Conservation (phyloP, 2,888 invertebrate species). For the Abscondita cerata region DNA sequence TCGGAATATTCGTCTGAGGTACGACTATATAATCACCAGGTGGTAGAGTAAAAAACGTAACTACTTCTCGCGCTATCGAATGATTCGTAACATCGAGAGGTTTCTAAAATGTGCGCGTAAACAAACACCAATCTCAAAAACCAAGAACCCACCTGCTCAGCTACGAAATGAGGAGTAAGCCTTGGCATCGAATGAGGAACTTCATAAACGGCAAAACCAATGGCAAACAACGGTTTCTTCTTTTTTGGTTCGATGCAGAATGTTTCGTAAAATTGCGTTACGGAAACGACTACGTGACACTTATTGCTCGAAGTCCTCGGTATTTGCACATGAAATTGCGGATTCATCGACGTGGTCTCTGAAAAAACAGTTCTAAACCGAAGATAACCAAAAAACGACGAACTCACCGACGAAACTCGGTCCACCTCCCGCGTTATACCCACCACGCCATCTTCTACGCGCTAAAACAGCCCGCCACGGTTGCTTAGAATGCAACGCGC, state of each 20-base stretch:
- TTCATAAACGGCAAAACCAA: constrained; percentile 77
- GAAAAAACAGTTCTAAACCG: constrained; percentile 36
- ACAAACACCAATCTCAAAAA: background rate
- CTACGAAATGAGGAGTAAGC: constrained; percentile 66
- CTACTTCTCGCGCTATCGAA: constrained; percentile 71
- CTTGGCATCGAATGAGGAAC: constrained; percentile 68
- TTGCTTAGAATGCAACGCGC: constrained; percentile 70
- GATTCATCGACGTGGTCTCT: constrained; percentile 74
- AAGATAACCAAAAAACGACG: background rate
- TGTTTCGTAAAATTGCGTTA: constrained; percentile 70
- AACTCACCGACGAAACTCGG: constrained; percentile 63
- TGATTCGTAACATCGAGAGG: constrained; percentile 73
- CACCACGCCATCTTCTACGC: constrained; percentile 70
- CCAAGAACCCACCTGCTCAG: constrained; percentile 61
- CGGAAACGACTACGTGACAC: constrained; percentile 76
- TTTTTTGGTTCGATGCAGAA: constrained; percentile 59
- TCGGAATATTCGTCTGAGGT: constrained; percentile 72
- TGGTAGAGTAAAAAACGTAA: constrained; percentile 76
- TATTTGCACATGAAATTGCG: constrained; percentile 74
- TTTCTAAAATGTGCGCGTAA: constrained; percentile 58
- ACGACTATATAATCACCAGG: constrained; percentile 78
- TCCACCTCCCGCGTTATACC: constrained; percentile 76
- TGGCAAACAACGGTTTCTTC: constrained; percentile 64
- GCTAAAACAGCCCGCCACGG: constrained; percentile 77
- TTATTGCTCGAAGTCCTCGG: constrained; percentile 68